Evolutionary conservation across 2,113 vertebrate genomes (phyloP), one percentile per base, ranked within the genome.

Genomic region (Dipodomys stephensi): DNA sequence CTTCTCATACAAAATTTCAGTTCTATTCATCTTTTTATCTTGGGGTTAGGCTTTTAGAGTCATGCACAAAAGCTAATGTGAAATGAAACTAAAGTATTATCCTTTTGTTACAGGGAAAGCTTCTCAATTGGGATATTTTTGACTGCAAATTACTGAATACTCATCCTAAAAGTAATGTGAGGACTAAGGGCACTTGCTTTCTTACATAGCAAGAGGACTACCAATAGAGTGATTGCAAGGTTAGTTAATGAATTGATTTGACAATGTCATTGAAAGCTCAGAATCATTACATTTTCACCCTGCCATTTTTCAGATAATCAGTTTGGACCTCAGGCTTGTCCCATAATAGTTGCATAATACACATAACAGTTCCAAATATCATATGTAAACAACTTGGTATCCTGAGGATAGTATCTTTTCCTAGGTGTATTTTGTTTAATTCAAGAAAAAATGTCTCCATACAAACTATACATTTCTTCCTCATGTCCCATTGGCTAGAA

Each of bases 21-120:
- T 91, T 92, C 44, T 96, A 73, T 72, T 95, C 46, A 76, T 79
- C 81, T 83, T 96, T 97, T 84, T 68, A 92, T 92, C 77, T 91
- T 35, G 53, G 32, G 68, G 69, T 83, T 94, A 94, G 91, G 81
- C 73, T 96, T 87, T 91, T 93, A 94, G 53, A 96, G 64, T 73
- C 92, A 65, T 74, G 49, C 39, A 91, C 69, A 82, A 91, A 94
- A 89, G 72, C 78, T 85, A 85, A 93, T 87, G 90, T 90, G 73
- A 82, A 93, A 91, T 85, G 71, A 93, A 88, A 65, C 65, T 81
- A 62, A 84, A 96, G 18, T 44, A 77, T 87, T 79, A 25, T 16
- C 32, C 68, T 95, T 96, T 86, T 91, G 12, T 71, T 53, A 57
- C 23, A 88, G 65, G 30, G 35, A 30, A 94, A 30, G 2, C 39